These are phyloP conservation scores for Ernsta delagoae DNA, from an alignment of 2,888 invertebrate genomes.

Conservation along the genomic window DNA sequence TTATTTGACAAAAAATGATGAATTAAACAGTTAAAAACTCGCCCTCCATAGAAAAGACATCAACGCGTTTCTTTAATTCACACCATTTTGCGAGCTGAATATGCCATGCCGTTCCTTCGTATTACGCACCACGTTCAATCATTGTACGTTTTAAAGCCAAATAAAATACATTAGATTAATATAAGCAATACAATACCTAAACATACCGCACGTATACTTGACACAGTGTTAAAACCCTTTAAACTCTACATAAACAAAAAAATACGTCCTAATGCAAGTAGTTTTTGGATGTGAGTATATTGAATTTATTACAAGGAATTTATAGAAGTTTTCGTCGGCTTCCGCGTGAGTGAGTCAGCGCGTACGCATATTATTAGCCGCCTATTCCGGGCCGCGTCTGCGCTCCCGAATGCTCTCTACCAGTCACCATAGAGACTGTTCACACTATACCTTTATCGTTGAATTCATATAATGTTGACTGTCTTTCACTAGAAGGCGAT, in stretches of 20 bases:
- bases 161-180: constrained; percentile 8
- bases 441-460: constrained; percentile 5
- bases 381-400: constrained; percentile 61
- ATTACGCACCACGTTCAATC: neutral
- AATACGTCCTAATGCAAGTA: constrained; percentile 20
- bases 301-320: constrained; percentile 68
- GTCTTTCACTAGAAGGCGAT: neutral
- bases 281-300: constrained; percentile 40
- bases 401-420: constrained; percentile 39
- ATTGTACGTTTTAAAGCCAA: neutral
- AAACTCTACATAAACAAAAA: constrained; percentile 23
- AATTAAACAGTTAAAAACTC: constrained; percentile 35
- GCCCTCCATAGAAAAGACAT: constrained; percentile 67
- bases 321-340: constrained; percentile 69
- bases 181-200: neutral
- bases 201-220: neutral
- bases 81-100: constrained; percentile 6
- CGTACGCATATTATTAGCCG: constrained; percentile 64
- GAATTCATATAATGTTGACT: neutral
- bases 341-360: constrained; percentile 71
- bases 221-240: constrained; percentile 23
- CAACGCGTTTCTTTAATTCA: constrained; percentile 58
- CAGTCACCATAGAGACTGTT: constrained; percentile 38
- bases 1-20: constrained; percentile 13
- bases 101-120: neutral